Evolutionary conservation across 2,113 vertebrate genomes (phyloP).

Genomic region (Varanus salvator): DNA sequence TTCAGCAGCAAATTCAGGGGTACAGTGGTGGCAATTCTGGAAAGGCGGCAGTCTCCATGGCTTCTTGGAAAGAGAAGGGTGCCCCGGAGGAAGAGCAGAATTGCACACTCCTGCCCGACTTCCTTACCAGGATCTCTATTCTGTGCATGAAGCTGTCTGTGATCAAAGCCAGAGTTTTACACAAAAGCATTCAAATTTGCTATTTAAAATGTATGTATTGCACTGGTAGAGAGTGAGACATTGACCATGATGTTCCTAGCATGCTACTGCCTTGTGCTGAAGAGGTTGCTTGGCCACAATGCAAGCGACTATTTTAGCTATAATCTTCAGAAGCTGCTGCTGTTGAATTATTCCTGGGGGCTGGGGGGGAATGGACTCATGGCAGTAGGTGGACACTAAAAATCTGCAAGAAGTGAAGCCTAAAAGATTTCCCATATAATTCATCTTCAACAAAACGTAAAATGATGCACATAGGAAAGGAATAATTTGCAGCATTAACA

Average conservation of each 20-base stretch:
- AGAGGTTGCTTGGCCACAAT: too few relatives aligned
- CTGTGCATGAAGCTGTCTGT: background rate
- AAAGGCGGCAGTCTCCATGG: too few relatives aligned
- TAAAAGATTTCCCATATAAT: slow-evolving; percentile 7
- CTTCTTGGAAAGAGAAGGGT: too few relatives aligned
- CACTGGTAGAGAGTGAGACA: background rate
- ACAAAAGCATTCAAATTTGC: background rate
- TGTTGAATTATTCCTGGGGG: background rate
- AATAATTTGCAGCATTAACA: background rate
- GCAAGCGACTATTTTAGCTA: background rate
- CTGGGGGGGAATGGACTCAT: background rate
- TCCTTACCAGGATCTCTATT: background rate
- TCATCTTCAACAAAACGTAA: slow-evolving; percentile 17
- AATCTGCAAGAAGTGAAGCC: background rate
- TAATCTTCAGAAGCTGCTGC: background rate
- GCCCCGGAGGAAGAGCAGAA: too few relatives aligned
- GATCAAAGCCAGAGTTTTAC: background rate
- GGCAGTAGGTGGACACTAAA: background rate
- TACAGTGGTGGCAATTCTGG: too few relatives aligned
- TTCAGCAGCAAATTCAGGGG: too few relatives aligned
- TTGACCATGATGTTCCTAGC: background rate
- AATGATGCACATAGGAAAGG: background rate
- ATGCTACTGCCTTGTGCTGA: background rate
- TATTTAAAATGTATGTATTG: background rate
- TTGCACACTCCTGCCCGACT: too few relatives aligned